Evolutionary conservation across 2,113 vertebrate species (phyloP), one percentile per base, ranked within the genome.

Genomic region (Lophura nycthemera): DNA sequence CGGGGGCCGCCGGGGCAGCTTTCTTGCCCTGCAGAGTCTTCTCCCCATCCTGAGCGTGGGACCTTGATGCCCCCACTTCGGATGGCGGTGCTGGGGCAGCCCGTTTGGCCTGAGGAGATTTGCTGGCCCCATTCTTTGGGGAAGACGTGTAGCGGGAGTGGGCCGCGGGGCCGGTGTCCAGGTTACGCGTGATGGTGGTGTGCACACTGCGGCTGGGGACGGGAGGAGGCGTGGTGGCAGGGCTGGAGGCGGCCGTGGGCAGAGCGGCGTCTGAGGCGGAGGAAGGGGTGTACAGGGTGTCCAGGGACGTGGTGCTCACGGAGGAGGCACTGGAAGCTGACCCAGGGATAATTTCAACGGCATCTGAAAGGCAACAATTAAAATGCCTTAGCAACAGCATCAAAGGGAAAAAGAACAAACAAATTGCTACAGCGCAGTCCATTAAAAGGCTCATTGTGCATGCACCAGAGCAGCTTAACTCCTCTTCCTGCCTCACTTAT

Each of bases 151-250:
- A 96, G 11, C 94, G 96, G 80, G 92, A 91, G 13, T 93, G 96
- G 56, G 54, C 1, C 1, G 83, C 72, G 2, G 96, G 85, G 45
- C 95, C 91, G 1, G 75, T 20, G 30, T 97, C 96, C 94, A 97
- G 57, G 48, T 92, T 87, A 57, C 93, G 97, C 0, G 98, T 97
- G 71, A 95, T 95, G 0, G 97, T 94, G 59, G 97, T 97, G 38
- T 98, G 98, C 42, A 98, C 97, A 11, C 98, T 97, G 16, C 99
- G 98, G 78, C 98, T 98, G 0, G 99, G 99, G 29, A 99, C 98
- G 0, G 99, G 99, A 8, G 99, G 99, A 2, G 99, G 99, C 3
- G 98, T 99, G 97, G 98, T 98, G 86, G 98, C 97, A 21, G 98
- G 98, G 88, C 98, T 99, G 86, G 98, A 97, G 19, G 97, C 71